These are phyloP conservation scores for Labroides dimidiatus DNA, from an alignment of 2,797 vertebrate species.

Conservation along the genomic window DNA sequence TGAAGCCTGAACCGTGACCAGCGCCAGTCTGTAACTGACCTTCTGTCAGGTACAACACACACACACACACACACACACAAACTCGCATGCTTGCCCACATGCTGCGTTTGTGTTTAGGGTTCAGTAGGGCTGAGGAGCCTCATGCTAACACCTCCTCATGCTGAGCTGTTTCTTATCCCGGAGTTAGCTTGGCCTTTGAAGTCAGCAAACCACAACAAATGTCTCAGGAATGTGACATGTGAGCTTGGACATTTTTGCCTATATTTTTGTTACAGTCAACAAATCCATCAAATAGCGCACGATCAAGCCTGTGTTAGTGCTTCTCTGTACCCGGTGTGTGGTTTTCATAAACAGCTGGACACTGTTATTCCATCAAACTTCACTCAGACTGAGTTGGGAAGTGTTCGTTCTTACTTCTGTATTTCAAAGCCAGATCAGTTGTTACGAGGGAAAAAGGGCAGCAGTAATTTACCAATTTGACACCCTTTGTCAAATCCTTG, in stretches of 20 bases:
- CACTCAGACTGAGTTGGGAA: not conserved
- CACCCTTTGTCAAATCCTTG: too few relatives aligned
- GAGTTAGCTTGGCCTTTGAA: not conserved
- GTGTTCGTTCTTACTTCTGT: not conserved
- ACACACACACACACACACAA: conserved; percentile 25
- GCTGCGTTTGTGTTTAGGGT: not conserved
- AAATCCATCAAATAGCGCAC: conserved; percentile 1
- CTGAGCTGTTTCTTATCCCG: conserved; percentile 4
- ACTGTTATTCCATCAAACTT: conserved; percentile 2
- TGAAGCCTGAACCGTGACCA: conserved; percentile 68
- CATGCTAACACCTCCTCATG: not conserved
- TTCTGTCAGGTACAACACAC: conserved; percentile 67
- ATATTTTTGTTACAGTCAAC: conserved; percentile 10
- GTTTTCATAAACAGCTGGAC: not conserved
- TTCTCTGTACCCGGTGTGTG: not conserved
- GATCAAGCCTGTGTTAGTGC: not conserved
- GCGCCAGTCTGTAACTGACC: conserved; percentile 58
- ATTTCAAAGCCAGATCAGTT: too few relatives aligned
- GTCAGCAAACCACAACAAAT: not conserved
- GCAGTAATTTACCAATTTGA: too few relatives aligned
- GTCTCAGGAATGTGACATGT: conserved; percentile 8
- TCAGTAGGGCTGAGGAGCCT: conserved; percentile 18
- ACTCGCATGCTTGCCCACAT: conserved; percentile 10
- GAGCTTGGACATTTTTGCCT: not conserved
- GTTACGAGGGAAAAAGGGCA: too few relatives aligned